These are phyloP conservation scores for Drosophila cardini DNA, from an alignment of 1,140 invertebrate genomes.

Conservation along the genomic window DNA sequence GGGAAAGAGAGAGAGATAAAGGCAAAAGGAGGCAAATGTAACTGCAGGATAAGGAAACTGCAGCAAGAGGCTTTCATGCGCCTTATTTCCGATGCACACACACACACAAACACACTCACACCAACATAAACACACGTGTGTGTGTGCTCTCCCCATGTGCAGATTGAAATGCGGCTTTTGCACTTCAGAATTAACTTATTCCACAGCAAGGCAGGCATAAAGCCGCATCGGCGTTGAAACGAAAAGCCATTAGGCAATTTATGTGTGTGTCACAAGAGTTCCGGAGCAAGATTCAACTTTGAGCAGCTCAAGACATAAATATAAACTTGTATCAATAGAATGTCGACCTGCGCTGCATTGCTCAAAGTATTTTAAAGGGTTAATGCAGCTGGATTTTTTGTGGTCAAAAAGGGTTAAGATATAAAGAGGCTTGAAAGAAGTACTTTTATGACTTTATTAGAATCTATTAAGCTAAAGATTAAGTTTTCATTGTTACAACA, in stretches of 20 bases:
- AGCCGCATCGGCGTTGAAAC: constrained; percentile 7
- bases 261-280: not conserved
- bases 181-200: constrained; percentile 47
- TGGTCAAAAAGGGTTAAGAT: too few species aligned
- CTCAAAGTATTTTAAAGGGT: constrained; percentile 19
- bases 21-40: not conserved
- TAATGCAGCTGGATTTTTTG: not conserved
- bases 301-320: not conserved
- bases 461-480: too few species aligned
- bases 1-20: not conserved
- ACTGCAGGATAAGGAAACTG: constrained; percentile 42
- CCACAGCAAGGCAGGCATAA: not conserved
- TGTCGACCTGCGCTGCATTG: constrained; percentile 54
- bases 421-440: too few species aligned
- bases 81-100: constrained; percentile 54
- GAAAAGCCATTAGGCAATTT: constrained; percentile 44
- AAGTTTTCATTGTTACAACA: too few species aligned
- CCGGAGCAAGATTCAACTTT: not conserved
- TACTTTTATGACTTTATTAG: too few species aligned
- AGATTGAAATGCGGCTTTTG: constrained; percentile 44
- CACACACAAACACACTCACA: not conserved
- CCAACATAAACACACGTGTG: not conserved
- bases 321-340: constrained; percentile 43
- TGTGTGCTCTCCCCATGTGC: constrained; percentile 12
- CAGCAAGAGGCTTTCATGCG: constrained; percentile 48